A percentile compares a stretch with the other conserved stretches of the same genome.
These are phyloP conservation scores for Ficedula albicollis DNA, from an alignment of 2,797 vertebrate species.

Conservation along the genomic window DNA sequence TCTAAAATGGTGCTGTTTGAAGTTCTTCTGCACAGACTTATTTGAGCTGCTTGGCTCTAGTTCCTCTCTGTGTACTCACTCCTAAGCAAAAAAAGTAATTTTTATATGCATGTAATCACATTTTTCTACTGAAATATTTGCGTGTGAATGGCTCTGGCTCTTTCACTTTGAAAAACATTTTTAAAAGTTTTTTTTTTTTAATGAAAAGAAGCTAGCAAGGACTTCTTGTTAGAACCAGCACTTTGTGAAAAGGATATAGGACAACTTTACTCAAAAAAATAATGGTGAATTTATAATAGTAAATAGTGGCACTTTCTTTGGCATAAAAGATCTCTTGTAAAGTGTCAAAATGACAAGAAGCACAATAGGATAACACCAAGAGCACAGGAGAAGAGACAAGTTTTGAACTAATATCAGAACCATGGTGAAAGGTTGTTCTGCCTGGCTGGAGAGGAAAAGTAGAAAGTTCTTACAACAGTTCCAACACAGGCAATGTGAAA, in stretches of 20 bases:
- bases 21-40: neutral
- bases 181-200: neutral
- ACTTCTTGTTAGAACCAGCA: neutral
- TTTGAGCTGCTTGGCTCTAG: slow-evolving; percentile 10
- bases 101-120: neutral
- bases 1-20: slow-evolving; percentile 49
- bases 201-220: neutral
- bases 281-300: neutral
- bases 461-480: neutral
- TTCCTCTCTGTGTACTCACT: neutral
- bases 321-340: neutral
- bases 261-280: neutral
- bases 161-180: neutral
- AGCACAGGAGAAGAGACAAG: neutral
- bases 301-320: neutral
- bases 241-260: neutral
- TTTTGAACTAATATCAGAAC: neutral
- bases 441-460: neutral
- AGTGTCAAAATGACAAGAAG: neutral
- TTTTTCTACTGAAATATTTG: slow-evolving; percentile 20
- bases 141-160: neutral
- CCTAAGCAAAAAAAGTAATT: slow-evolving; percentile 28
- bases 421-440: neutral
- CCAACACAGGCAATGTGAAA: neutral
- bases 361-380: neutral